Evolutionary conservation across 2,113 vertebrate genomes (phyloP).

Genomic region (Thunnus thynnus): DNA sequence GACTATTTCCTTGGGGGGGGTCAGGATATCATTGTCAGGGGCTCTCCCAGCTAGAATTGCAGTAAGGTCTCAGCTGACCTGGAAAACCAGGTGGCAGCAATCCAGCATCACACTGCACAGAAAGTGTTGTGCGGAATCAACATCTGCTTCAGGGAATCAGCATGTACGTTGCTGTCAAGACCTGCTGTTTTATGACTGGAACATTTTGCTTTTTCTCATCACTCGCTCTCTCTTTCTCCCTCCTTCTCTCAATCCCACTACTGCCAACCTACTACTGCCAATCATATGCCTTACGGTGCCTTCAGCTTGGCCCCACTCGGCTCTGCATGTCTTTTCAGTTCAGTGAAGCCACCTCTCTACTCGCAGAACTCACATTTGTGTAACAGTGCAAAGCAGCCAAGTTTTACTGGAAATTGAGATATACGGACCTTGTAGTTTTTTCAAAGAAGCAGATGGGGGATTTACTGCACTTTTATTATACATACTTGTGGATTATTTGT

Average conservation of each 20-base stretch:
- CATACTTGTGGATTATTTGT: slow-evolving; percentile 50
- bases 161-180: slow-evolving; percentile 23
- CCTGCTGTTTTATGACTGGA: slow-evolving; percentile 60
- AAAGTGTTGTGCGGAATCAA: slow-evolving; percentile 31
- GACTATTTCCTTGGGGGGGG: not conserved
- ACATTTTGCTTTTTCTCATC: slow-evolving; percentile 43
- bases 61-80: slow-evolving; percentile 39
- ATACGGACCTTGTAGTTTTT: slow-evolving; percentile 27
- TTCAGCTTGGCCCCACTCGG: slow-evolving; percentile 40
- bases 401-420: slow-evolving; percentile 38
- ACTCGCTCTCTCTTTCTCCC: slow-evolving; percentile 6
- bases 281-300: slow-evolving; percentile 33
- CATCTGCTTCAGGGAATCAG: slow-evolving; percentile 59
- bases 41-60: not conserved
- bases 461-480: slow-evolving; percentile 45
- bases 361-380: not conserved
- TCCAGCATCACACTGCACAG: slow-evolving; percentile 38
- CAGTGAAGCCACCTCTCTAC: slow-evolving; percentile 38
- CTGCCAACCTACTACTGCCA: slow-evolving; percentile 46
- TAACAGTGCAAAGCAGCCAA: slow-evolving; percentile 18
- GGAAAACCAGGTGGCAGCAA: slow-evolving; percentile 41
- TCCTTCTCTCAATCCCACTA: not conserved
- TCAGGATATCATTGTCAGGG: slow-evolving; percentile 27
- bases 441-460: slow-evolving; percentile 46
- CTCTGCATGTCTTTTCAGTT: slow-evolving; percentile 48